Evolutionary conservation across 2,113 vertebrate species (phyloP).

Genomic region (Carassius auratus): DNA sequence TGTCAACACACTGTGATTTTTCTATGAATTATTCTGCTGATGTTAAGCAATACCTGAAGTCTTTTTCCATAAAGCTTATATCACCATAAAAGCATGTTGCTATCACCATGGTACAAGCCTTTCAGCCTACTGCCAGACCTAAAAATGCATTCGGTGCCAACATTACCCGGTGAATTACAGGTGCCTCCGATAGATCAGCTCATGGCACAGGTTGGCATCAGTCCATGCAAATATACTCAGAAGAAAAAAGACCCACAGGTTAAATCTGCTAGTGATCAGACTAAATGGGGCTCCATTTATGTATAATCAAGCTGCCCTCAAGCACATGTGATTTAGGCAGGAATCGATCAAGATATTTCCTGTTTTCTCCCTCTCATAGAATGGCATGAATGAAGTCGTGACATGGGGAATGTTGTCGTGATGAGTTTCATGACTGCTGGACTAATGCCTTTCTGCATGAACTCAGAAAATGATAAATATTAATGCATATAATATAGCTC

Average conservation of each 20-base stretch:
- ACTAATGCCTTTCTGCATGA: slow-evolving; percentile 40
- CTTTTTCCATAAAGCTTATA: neutral
- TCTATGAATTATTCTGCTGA: slow-evolving; percentile 61
- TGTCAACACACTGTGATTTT: slow-evolving; percentile 58
- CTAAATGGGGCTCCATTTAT: slow-evolving; percentile 67
- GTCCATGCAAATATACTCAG: slow-evolving; percentile 32
- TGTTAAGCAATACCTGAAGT: slow-evolving; percentile 38
- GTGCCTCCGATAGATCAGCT: slow-evolving; percentile 43
- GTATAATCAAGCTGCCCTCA: slow-evolving; percentile 43
- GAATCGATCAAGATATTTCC: slow-evolving; percentile 42
- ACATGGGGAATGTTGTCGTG: slow-evolving; percentile 13
- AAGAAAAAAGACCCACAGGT: slow-evolving; percentile 46
- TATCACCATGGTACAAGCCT: slow-evolving; percentile 44
- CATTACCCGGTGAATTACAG: slow-evolving; percentile 47
- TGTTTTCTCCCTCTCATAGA: neutral
- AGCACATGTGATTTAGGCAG: slow-evolving; percentile 28
- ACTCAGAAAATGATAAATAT: slow-evolving; percentile 22
- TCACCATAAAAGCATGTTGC: slow-evolving; percentile 25
- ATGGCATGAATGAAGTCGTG: slow-evolving; percentile 26
- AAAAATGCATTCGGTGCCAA: slow-evolving; percentile 53
- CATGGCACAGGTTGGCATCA: slow-evolving; percentile 15
- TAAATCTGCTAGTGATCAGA: slow-evolving; percentile 63
- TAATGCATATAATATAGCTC: slow-evolving; percentile 23
- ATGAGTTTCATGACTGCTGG: slow-evolving; percentile 31
- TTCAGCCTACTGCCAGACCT: slow-evolving; percentile 48